A percentile compares a stretch with the other conserved stretches of the same genome.
phyloP scores from a whole-genome alignment of 2,888 invertebrate genomes.

The Xestobium rufovillosum region DNA sequence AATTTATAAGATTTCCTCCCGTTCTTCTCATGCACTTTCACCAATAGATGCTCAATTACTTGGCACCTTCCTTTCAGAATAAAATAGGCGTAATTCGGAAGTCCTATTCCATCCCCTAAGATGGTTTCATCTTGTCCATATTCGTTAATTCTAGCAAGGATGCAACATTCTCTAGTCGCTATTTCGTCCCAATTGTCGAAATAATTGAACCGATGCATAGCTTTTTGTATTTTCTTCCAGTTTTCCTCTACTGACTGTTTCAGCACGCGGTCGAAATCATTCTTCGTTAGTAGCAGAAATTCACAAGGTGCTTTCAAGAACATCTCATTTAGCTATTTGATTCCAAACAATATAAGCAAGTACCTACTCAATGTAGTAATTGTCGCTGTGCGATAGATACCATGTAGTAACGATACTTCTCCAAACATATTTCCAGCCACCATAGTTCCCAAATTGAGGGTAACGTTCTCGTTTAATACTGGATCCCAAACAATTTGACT shows the following conservation, averaged over 20 bases:
- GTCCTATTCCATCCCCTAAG: conserved; percentile 47
- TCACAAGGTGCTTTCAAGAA: conserved; percentile 58
- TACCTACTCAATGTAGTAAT: conserved; percentile 49
- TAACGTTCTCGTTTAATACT: conserved; percentile 43
- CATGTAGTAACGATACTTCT: conserved; percentile 57
- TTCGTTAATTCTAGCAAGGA: conserved; percentile 54
- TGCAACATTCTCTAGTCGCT: conserved; percentile 56
- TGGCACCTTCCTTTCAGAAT: conserved; percentile 52
- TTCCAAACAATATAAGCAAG: no score
- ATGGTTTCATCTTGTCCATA: conserved; percentile 50
- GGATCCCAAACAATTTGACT: conserved; percentile 48
- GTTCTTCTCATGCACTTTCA: conserved; percentile 32
- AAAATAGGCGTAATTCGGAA: conserved; percentile 44
- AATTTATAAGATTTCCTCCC: background rate
- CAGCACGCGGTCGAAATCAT: conserved; percentile 55
- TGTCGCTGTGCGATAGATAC: conserved; percentile 54
- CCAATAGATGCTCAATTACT: conserved; percentile 52
- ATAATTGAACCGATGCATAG: conserved; percentile 56
- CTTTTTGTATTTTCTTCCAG: conserved; percentile 54
- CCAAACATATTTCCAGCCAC: conserved; percentile 58
- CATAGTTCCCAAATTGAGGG: conserved; percentile 47
- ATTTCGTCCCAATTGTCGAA: conserved; percentile 55
- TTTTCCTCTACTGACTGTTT: conserved; percentile 51
- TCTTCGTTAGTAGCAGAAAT: conserved; percentile 53
- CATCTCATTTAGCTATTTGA: no score